Evolutionary conservation across 2,888 invertebrate genomes (phyloP).

Genomic region (Fragum whitleyi): DNA sequence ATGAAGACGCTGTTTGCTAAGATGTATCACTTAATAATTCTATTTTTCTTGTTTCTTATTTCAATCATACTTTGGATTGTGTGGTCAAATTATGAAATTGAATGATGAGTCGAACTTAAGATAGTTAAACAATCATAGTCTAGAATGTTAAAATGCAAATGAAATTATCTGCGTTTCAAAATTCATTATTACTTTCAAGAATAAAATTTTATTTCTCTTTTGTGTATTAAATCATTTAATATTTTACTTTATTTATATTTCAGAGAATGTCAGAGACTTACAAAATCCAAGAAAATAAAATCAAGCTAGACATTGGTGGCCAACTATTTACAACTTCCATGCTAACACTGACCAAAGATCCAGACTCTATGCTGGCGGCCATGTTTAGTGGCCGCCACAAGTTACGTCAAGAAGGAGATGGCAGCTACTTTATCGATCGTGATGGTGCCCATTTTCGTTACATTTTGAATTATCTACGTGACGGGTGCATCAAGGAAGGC

Average conservation of each 20-base stretch:
- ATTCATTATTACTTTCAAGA: too few relatives aligned
- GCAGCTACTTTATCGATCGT: slow-evolving; percentile 81
- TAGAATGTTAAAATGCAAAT: too few relatives aligned
- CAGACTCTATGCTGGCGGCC: slow-evolving; percentile 79
- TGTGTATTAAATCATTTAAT: too few relatives aligned
- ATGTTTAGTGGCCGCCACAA: slow-evolving; percentile 82
- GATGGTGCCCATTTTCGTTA: slow-evolving; percentile 81
- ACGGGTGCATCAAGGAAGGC: slow-evolving; percentile 80
- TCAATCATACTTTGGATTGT: too few relatives aligned
- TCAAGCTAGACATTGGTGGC: slow-evolving; percentile 81
- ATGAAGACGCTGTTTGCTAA: too few relatives aligned
- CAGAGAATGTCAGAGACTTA: slow-evolving; percentile 80
- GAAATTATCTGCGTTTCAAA: too few relatives aligned
- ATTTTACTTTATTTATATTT: slow-evolving; percentile 19
- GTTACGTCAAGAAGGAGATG: slow-evolving; percentile 77
- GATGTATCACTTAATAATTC: too few relatives aligned
- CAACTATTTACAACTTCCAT: slow-evolving; percentile 79
- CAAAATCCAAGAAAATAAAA: slow-evolving; percentile 78
- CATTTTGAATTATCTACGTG: slow-evolving; percentile 79
- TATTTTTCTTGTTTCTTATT: too few relatives aligned
- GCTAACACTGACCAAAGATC: slow-evolving; percentile 77
- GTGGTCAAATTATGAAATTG: too few relatives aligned
- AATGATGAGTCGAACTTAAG: too few relatives aligned
- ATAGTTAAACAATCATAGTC: too few relatives aligned
- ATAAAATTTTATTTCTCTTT: too few relatives aligned